Evolutionary conservation across 1,140 invertebrate species (phyloP).

Genomic region (Planococcus citri): DNA sequence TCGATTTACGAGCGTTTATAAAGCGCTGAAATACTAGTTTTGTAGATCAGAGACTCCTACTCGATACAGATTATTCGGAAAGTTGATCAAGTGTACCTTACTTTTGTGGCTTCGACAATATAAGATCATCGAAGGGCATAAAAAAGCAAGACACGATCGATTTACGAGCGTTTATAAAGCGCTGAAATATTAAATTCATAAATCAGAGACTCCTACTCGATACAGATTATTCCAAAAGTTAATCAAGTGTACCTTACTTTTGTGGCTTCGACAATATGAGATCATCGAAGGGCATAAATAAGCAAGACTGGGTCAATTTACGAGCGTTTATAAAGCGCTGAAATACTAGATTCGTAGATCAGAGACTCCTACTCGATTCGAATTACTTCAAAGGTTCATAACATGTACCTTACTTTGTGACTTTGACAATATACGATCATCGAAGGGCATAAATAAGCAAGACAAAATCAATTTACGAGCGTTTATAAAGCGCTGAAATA

Average conservation of each 20-base stretch:
- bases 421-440: too few relatives aligned
- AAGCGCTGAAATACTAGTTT: background rate
- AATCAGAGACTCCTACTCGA: background rate
- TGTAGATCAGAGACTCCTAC: background rate
- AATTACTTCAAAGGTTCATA: too few relatives aligned
- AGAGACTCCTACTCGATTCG: background rate
- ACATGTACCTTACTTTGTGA: too few relatives aligned
- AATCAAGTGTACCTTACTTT: too few relatives aligned
- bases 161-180: background rate
- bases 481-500: background rate
- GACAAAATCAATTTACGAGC: background rate
- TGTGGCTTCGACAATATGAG: too few relatives aligned
- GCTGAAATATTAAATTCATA: background rate
- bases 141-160: background rate
- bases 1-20: background rate
- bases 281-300: too few relatives aligned
- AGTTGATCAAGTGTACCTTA: background rate
- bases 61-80: background rate
- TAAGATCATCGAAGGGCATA: background rate
- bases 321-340: background rate
- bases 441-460: too few relatives aligned
- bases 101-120: background rate
- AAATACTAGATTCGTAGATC: background rate
- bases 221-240: too few relatives aligned
- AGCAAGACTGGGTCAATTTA: background rate